These are phyloP conservation scores for Chrysolina americana DNA, from an alignment of 2,888 invertebrate species.

Conservation along the genomic window DNA sequence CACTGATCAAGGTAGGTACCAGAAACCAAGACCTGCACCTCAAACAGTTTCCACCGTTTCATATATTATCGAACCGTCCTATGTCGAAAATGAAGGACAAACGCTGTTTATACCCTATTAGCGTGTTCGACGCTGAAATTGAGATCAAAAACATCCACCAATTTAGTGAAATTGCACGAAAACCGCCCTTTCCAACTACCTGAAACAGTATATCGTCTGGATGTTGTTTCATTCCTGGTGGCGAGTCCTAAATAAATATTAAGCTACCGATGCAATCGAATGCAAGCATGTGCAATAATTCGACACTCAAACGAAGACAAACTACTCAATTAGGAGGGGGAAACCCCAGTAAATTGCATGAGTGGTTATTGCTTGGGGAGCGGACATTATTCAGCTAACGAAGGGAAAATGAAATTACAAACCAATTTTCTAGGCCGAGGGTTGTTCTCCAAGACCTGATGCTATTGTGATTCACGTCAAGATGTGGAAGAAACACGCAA, in stretches of 20 bases:
- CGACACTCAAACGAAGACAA: conserved; percentile 11
- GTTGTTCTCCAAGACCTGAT: conserved; percentile 21
- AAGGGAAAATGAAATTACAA: conserved; percentile 28
- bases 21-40: too few species aligned
- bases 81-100: too few species aligned
- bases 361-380: conserved; percentile 20
- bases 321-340: conserved; percentile 22
- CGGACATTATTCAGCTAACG: conserved; percentile 13
- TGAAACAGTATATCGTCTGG: neutral
- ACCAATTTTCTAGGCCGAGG: conserved; percentile 26
- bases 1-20: too few species aligned
- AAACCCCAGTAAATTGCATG: conserved; percentile 23
- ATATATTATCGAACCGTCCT: too few species aligned
- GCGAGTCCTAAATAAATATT: neutral
- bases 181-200: neutral
- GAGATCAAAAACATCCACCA: too few species aligned
- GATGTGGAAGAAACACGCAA: conserved; percentile 20
- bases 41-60: too few species aligned
- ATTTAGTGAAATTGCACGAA: too few species aligned
- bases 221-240: neutral
- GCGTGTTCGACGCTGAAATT: too few species aligned
- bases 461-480: conserved; percentile 17
- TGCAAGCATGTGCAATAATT: conserved; percentile 2
- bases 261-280: neutral
- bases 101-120: too few species aligned